Conservation (phyloP, 2,797 vertebrate species). For the Atherinosoma microstoma region DNA sequence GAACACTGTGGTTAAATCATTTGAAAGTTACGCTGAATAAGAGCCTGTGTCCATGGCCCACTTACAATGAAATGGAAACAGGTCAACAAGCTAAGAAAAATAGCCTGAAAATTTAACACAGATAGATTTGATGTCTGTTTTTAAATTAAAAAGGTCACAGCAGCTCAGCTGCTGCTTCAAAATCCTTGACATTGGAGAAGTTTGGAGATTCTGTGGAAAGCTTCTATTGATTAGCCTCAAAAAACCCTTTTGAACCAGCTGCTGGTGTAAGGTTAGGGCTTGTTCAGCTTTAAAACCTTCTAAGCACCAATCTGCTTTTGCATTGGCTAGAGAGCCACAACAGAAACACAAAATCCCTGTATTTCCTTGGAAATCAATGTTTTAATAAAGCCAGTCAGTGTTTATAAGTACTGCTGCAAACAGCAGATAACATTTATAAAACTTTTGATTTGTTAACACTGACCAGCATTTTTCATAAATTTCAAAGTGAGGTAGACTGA, state of each 20-base stretch:
- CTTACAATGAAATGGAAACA: constrained; percentile 71
- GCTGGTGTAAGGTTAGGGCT: too few species aligned
- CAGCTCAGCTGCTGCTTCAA: neutral
- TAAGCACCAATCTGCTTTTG: too few species aligned
- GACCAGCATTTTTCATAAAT: too few species aligned
- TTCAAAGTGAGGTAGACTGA: too few species aligned
- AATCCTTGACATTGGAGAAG: neutral
- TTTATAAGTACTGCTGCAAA: too few species aligned
- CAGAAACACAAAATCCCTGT: neutral
- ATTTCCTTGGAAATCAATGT: too few species aligned
- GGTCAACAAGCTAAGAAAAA: constrained; percentile 69
- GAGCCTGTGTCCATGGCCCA: constrained; percentile 68
- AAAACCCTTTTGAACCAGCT: neutral
- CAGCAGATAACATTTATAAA: too few species aligned
- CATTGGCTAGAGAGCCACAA: neutral
- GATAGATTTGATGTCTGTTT: constrained; percentile 19
- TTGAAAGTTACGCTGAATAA: constrained; percentile 22
- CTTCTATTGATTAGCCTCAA: neutral
- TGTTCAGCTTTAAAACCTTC: neutral
- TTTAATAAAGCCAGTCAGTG: too few species aligned
- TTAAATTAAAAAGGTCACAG: constrained; percentile 13
- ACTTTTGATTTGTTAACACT: too few species aligned
- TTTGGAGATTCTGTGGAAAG: neutral
- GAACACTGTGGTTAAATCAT: neutral
- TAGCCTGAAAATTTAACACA: constrained; percentile 45